These are phyloP conservation scores for Pipistrellus nathusii DNA, from an alignment of 2,797 vertebrate genomes.

Conservation along the genomic window DNA sequence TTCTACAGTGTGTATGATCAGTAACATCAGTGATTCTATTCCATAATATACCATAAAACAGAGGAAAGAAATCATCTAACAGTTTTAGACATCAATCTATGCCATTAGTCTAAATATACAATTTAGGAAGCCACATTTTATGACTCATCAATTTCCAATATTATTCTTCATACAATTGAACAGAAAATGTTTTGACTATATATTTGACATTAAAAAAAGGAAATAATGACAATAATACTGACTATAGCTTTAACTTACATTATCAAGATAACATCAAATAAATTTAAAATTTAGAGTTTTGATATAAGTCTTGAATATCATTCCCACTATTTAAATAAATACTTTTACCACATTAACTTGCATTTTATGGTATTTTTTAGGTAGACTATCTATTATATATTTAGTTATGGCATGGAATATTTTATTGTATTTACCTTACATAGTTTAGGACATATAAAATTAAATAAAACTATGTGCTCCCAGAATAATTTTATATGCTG, in stretches of 20 bases:
- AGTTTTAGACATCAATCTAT: constrained; percentile 20
- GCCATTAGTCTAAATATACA: background rate
- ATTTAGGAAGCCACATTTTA: background rate
- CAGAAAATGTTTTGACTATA: constrained; percentile 24
- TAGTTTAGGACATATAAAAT: constrained; percentile 41
- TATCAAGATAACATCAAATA: constrained; percentile 43
- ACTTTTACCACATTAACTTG: constrained; percentile 23
- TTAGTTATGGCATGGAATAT: background rate
- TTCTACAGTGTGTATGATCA: background rate
- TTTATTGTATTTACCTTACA: background rate
- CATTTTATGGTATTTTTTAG: constrained; percentile 13
- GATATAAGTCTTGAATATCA: constrained; percentile 36
- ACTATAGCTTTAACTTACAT: constrained; percentile 1
- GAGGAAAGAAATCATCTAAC: background rate
- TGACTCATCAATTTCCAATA: constrained; percentile 57
- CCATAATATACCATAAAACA: background rate
- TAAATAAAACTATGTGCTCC: background rate
- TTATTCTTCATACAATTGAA: constrained; percentile 7
- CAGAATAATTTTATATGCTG: background rate
- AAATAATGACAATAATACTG: background rate
- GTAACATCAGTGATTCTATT: background rate
- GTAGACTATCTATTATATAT: background rate
- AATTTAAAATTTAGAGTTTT: constrained; percentile 38
- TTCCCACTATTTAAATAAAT: constrained; percentile 34
- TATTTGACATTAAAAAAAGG: constrained; percentile 7